These are phyloP conservation scores for Muscicapa adusta DNA, from an alignment of 2,113 vertebrate species.

Conservation along the genomic window DNA sequence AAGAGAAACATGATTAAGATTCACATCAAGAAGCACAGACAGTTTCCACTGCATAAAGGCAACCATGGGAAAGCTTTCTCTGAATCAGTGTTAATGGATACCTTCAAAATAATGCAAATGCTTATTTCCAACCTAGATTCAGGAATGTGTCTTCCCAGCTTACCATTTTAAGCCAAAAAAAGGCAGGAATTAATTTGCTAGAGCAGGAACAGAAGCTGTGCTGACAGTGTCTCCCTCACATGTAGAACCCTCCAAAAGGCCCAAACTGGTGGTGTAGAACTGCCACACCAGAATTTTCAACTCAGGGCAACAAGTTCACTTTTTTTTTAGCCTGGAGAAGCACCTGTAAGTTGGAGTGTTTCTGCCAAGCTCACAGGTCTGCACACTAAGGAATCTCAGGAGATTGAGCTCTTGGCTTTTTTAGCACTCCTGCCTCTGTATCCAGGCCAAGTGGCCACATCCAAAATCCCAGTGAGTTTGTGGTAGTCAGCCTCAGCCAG, in stretches of 20 bases:
- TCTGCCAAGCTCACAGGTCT: neutral
- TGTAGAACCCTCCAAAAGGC: neutral
- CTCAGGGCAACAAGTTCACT: neutral
- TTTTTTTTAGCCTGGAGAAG: neutral
- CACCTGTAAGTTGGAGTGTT: neutral
- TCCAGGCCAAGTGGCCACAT: neutral
- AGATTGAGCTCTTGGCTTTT: accelerated
- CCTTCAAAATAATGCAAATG: neutral
- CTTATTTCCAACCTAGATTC: neutral
- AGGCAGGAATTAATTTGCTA: neutral
- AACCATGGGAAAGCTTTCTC: neutral
- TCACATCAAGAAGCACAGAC: constrained; percentile 21
- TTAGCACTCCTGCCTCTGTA: neutral
- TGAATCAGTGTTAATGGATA: neutral
- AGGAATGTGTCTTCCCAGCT: neutral
- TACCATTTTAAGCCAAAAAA: neutral
- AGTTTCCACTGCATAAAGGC: neutral
- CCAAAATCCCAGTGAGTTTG: neutral
- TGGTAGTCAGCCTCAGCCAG: neutral
- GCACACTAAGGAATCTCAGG: neutral
- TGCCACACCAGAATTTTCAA: neutral
- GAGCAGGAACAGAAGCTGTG: neutral
- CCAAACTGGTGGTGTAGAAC: neutral
- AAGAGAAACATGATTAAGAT: constrained; percentile 48
- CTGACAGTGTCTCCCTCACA: neutral